Conservation (phyloP, 1,140 invertebrate species). For the Oncopodura yosiiana region DNA sequence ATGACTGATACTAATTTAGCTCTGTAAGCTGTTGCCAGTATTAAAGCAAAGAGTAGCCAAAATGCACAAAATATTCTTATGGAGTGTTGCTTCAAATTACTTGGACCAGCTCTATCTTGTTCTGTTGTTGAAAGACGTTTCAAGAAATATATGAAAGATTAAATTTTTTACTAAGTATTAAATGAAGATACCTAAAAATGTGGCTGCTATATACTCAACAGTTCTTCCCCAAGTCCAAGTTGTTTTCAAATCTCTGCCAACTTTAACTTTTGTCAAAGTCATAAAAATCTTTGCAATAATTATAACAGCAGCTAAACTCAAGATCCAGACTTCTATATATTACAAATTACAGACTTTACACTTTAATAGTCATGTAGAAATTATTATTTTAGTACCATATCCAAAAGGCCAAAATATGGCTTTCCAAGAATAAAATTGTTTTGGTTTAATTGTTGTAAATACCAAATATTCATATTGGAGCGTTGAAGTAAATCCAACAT, state of each 20-base stretch:
- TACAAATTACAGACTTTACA: too few relatives aligned
- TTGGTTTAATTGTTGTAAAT: too few relatives aligned
- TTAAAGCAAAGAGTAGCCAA: background rate
- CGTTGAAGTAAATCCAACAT: too few relatives aligned
- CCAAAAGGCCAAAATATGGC: constrained; percentile 11
- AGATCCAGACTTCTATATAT: too few relatives aligned
- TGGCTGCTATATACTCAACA: background rate
- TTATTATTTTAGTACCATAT: too few relatives aligned
- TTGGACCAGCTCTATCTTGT: background rate
- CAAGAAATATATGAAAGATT: background rate
- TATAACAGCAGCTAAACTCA: background rate
- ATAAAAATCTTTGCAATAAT: background rate
- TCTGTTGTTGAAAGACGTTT: background rate
- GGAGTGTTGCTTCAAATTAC: background rate
- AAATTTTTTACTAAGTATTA: background rate
- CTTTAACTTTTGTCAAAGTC: background rate
- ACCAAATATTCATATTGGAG: too few relatives aligned
- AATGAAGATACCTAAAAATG: background rate
- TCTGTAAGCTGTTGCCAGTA: background rate
- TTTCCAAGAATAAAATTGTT: background rate
- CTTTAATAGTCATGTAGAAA: too few relatives aligned
- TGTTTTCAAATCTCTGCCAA: background rate
- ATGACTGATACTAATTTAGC: constrained; percentile 1
- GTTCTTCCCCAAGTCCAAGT: background rate
- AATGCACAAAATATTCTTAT: background rate